A percentile compares a stretch with the other conserved stretches of the same genome.
Evolutionary conservation across 2,113 vertebrate species (phyloP).

Genomic region (Myocastor coypus): DNA sequence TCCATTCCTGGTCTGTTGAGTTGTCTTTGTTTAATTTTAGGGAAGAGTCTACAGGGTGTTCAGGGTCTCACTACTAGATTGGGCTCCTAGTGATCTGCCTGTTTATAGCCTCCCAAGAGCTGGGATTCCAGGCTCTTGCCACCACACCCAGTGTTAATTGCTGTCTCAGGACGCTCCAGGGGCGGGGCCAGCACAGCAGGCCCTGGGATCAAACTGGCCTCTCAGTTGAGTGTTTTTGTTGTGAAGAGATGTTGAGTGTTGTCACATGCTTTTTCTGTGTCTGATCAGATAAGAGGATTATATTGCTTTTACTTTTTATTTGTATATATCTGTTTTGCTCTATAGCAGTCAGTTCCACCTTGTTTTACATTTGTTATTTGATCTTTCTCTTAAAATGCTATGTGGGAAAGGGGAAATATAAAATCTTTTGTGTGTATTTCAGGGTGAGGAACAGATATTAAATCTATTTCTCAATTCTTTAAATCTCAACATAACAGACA

Average conservation of each 20-base stretch:
- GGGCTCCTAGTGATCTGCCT: too few species aligned
- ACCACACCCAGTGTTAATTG: too few species aligned
- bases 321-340: neutral
- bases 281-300: neutral
- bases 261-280: neutral
- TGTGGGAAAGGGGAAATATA: neutral
- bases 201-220: too few species aligned
- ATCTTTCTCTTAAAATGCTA: constrained; percentile 50
- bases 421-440: constrained; percentile 45
- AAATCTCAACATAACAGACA: constrained; percentile 32
- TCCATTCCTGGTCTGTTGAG: neutral
- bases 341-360: neutral
- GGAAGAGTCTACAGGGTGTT: too few species aligned
- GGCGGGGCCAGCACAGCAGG: too few species aligned
- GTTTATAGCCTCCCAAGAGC: too few species aligned
- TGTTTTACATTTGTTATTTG: constrained; percentile 58
- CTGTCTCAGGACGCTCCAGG: too few species aligned
- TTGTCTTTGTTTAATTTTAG: too few species aligned
- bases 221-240: neutral
- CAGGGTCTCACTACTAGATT: too few species aligned
- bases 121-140: too few species aligned
- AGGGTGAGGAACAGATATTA: constrained; percentile 22
- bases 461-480: constrained; percentile 53
- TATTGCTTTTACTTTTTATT: constrained; percentile 12
- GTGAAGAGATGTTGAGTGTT: neutral